Percentiles rank a stretch among this genome's conserved stretches.
phyloP scores from a whole-genome alignment of 2,113 vertebrate genomes.

The Labrus mixtus region DNA sequence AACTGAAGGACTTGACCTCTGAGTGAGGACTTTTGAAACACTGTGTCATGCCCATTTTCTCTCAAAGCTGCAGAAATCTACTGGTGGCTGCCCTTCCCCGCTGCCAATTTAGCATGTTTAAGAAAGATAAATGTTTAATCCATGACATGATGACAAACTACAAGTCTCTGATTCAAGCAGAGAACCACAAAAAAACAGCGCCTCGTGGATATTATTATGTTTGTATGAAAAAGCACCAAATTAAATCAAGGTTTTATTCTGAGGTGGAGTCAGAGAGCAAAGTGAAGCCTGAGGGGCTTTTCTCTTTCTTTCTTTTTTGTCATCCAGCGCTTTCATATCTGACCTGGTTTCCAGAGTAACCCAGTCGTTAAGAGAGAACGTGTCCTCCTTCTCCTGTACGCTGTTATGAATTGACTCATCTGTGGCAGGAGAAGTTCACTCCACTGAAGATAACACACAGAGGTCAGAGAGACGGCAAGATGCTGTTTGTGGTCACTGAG shows the following conservation, averaged over 20 bases:
- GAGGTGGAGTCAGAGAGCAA: conserved; percentile 66
- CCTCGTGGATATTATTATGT: conserved; percentile 24
- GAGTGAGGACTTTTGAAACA: conserved; percentile 16
- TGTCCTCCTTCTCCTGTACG: conserved; percentile 38
- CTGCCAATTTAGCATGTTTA: conserved; percentile 14
- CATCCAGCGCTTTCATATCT: conserved; percentile 58
- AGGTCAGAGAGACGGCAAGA: conserved; percentile 17
- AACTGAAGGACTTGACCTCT: conserved; percentile 8
- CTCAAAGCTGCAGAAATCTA: conserved; percentile 9
- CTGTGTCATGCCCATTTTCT: conserved; percentile 41
- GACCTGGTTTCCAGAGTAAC: conserved; percentile 84
- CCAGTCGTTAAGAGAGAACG: conserved; percentile 65
- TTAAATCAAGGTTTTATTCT: conserved; percentile 74
- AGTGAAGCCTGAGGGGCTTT: conserved; percentile 54
- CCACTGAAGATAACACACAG: not conserved
- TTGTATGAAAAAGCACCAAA: conserved; percentile 48
- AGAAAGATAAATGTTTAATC: not conserved
- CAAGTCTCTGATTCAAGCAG: not conserved
- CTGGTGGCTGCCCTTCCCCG: not conserved
- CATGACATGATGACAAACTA: not conserved
- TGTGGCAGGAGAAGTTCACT: conserved; percentile 28
- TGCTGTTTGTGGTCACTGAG: not conserved
- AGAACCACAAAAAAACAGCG: not conserved
- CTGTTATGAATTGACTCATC: conserved; percentile 55
- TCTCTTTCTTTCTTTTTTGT: conserved; percentile 27